Evolutionary conservation across 2,888 invertebrate genomes (phyloP).

Genomic region (Oasisia sp.): DNA sequence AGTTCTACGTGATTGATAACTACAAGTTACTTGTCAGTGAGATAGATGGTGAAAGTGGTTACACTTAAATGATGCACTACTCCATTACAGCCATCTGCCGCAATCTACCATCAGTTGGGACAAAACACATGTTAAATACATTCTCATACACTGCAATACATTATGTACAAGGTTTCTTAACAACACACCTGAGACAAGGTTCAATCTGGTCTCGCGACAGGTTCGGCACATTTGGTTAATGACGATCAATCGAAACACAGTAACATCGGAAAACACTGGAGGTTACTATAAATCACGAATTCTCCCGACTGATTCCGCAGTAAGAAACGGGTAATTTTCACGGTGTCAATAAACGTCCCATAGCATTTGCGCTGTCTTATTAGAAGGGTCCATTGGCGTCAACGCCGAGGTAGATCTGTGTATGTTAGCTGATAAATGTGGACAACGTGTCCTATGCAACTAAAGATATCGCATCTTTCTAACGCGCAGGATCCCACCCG

Average conservation of each 20-base stretch:
- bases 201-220: not conserved
- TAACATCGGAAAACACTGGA: not conserved
- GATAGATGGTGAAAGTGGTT: not conserved
- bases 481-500: not conserved
- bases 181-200: not conserved
- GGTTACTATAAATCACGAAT: not conserved
- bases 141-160: not conserved
- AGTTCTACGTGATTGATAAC: not conserved
- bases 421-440: not conserved
- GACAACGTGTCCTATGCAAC: not conserved
- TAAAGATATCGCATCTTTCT: not conserved
- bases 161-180: not conserved
- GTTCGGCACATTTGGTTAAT: conserved; percentile 7
- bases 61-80: not conserved
- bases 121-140: not conserved
- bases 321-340: not conserved
- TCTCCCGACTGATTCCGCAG: not conserved
- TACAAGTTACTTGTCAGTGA: not conserved
- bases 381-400: not conserved
- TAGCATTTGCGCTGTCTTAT: not conserved
- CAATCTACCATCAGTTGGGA: not conserved
- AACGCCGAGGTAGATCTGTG: not conserved
- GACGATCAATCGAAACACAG: not conserved
- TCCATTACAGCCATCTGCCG: not conserved
- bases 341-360: not conserved